A percentile compares a stretch with the other conserved stretches of the same genome.
Conservation (phyloP, 2,113 vertebrate species). For the Pseudolaguvia tuberculata region DNA sequence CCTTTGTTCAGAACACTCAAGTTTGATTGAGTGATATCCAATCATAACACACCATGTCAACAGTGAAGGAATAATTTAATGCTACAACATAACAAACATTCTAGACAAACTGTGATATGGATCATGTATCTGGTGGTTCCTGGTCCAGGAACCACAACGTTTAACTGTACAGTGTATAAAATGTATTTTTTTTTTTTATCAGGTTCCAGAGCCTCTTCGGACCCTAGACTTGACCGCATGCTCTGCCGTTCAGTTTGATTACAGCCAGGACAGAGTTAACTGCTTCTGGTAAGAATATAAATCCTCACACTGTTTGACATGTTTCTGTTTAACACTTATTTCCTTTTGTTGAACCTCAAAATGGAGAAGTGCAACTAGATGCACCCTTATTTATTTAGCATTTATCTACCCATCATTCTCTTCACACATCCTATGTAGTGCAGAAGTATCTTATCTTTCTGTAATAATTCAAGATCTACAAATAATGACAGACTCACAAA, state of each 20-base stretch:
- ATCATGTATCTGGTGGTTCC: too few species aligned
- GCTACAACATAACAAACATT: too few species aligned
- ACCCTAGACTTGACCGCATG: conserved; percentile 84
- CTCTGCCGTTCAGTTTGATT: conserved; percentile 94
- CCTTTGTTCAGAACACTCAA: too few species aligned
- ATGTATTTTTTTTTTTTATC: conserved; percentile 25
- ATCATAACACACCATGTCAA: too few species aligned
- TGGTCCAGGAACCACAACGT: too few species aligned
- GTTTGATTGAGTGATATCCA: too few species aligned
- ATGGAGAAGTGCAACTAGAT: conserved; percentile 37
- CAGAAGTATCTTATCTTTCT: too few species aligned
- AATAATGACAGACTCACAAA: neutral
- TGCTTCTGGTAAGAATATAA: conserved; percentile 88
- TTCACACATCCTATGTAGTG: neutral
- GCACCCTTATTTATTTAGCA: neutral
- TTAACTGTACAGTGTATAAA: too few species aligned
- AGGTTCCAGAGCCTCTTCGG: conserved; percentile 86
- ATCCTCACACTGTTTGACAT: neutral
- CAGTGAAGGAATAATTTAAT: too few species aligned
- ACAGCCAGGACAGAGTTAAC: conserved; percentile 89
- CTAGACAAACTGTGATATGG: too few species aligned
- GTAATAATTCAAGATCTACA: neutral
- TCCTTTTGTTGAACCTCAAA: conserved; percentile 1
- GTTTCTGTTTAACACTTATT: neutral
- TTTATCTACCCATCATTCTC: neutral